Percentiles rank a stretch among this genome's conserved stretches.
phyloP scores from a whole-genome alignment of 2,888 invertebrate genomes.

The Emesis russula region DNA sequence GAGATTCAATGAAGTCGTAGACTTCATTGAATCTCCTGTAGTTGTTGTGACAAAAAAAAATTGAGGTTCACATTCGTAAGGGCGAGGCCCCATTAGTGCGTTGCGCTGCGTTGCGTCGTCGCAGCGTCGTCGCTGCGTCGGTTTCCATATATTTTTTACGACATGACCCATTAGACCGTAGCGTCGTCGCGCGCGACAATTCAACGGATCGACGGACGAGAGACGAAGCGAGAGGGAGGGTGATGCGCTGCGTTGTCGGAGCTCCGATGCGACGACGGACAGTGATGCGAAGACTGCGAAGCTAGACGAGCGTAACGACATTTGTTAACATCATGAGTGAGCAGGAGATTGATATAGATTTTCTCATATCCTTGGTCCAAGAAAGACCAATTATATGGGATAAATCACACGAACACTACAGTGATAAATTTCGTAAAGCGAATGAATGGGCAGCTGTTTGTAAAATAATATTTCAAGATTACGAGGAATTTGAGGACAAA shows the following conservation, averaged over 20 bases:
- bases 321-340: conserved; percentile 76
- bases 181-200: not conserved
- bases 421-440: conserved; percentile 57
- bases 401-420: conserved; percentile 22
- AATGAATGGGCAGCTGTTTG: conserved; percentile 78
- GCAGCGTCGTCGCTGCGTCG: not conserved
- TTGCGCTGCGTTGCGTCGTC: not conserved
- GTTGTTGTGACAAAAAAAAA: no score
- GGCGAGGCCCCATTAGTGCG: not conserved
- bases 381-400: conserved; percentile 72
- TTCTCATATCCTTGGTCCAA: conserved; percentile 81
- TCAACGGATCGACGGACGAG: conserved; percentile 48
- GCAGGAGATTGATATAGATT: conserved; percentile 85
- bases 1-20: no score
- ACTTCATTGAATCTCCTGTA: no score
- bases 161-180: not conserved
- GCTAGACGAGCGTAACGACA: conserved; percentile 1
- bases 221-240: conserved; percentile 55
- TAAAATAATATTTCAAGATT: conserved; percentile 63
- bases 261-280: conserved; percentile 59
- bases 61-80: no score
- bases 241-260: conserved; percentile 63
- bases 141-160: not conserved
- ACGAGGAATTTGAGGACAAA: conserved; percentile 44
- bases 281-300: conserved; percentile 46